phyloP scores from a whole-genome alignment of 2,113 vertebrate species.

The Gambusia affinis region DNA sequence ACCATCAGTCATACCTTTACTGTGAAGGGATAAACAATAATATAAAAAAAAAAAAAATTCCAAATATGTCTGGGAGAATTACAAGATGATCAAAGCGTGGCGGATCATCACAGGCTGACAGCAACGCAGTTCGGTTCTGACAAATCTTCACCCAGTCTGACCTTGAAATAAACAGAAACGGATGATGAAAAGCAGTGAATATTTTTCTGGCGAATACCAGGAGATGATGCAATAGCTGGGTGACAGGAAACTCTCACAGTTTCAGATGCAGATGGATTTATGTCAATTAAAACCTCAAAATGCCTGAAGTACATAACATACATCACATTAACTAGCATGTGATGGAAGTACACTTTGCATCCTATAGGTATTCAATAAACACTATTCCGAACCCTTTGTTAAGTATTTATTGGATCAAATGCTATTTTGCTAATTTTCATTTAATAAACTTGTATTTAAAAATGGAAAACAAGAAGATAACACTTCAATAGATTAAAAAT shows the following conservation, averaged over 20 bases:
- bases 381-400: not conserved
- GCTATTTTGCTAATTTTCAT: not conserved
- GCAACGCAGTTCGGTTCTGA: conserved; percentile 8
- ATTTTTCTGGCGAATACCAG: conserved; percentile 2
- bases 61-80: conserved; percentile 17
- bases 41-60: not conserved
- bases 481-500: too few relatives aligned
- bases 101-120: conserved; percentile 21
- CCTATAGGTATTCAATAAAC: not conserved
- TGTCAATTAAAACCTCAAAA: conserved; percentile 6
- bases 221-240: conserved; percentile 18
- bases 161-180: conserved; percentile 20
- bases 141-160: conserved; percentile 18
- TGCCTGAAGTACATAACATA: not conserved
- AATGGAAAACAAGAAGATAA: too few relatives aligned
- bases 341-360: not conserved
- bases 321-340: not conserved
- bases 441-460: too few relatives aligned
- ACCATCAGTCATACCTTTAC: not conserved
- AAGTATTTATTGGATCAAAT: not conserved
- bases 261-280: not conserved
- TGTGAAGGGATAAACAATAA: conserved; percentile 21
- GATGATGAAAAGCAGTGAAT: conserved; percentile 28
- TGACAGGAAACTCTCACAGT: conserved; percentile 5
- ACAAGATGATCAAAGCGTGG: conserved; percentile 36